Conservation (phyloP, 1,140 invertebrate genomes). For the Aphidius gifuensis region DNA sequence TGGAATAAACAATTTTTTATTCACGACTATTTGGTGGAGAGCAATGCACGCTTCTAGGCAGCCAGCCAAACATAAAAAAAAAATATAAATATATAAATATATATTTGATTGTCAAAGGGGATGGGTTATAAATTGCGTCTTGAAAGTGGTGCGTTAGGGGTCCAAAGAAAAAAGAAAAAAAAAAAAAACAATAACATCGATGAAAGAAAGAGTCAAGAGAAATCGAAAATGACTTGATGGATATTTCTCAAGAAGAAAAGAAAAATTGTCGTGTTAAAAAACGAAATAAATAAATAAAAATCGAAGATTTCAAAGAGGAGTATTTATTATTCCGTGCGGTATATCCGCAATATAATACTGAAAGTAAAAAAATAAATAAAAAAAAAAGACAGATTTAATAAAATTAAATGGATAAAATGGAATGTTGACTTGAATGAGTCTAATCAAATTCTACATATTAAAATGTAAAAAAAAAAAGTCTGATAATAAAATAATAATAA, state of each 20-base stretch:
- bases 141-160: slow-evolving; percentile 23
- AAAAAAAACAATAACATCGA: slow-evolving; percentile 8
- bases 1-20: slow-evolving; percentile 27
- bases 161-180: slow-evolving; percentile 16
- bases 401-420: too few relatives aligned
- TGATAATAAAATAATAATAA: too few relatives aligned
- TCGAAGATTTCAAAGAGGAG: too few relatives aligned
- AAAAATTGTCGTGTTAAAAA: background rate
- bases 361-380: too few relatives aligned
- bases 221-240: background rate
- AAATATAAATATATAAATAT: background rate
- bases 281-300: too few relatives aligned
- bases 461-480: too few relatives aligned
- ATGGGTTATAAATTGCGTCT: slow-evolving; percentile 28
- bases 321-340: too few relatives aligned
- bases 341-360: too few relatives aligned
- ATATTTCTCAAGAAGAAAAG: background rate
- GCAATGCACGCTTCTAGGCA: slow-evolving; percentile 8
- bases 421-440: too few relatives aligned
- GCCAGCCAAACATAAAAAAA: background rate
- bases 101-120: background rate
- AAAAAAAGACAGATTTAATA: too few relatives aligned
- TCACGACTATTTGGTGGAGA: slow-evolving; percentile 26
- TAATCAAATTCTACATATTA: too few relatives aligned
- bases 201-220: background rate